A percentile compares a stretch with the other conserved stretches of the same genome.
phyloP scores from a whole-genome alignment of 2,888 invertebrate species.

The Drosophila antonietae region DNA sequence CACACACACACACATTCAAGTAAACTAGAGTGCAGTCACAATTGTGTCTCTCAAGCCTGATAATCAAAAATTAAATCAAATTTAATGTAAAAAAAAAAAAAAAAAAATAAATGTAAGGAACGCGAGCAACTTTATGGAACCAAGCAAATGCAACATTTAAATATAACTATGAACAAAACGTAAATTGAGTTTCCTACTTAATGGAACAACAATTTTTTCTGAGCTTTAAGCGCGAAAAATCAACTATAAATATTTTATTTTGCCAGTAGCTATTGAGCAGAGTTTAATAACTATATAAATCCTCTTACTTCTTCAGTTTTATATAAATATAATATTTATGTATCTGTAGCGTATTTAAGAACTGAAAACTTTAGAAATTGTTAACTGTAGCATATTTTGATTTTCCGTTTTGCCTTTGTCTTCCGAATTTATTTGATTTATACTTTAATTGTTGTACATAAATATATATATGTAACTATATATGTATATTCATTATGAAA shows the following conservation, averaged over 20 bases:
- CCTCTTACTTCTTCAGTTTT: slow-evolving; percentile 19
- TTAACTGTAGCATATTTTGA: slow-evolving; percentile 11
- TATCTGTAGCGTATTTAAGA: slow-evolving; percentile 44
- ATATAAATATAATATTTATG: slow-evolving; percentile 31
- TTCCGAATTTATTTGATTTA: slow-evolving; percentile 42
- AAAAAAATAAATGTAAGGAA: slow-evolving; percentile 21
- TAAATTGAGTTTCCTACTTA: slow-evolving; percentile 34
- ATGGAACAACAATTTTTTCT: slow-evolving; percentile 46
- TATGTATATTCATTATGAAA: slow-evolving; percentile 32
- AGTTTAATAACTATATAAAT: slow-evolving; percentile 48
- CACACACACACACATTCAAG: slow-evolving; percentile 5
- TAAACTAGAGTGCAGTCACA: slow-evolving; percentile 7
- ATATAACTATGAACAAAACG: slow-evolving; percentile 29
- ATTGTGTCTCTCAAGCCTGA: slow-evolving; percentile 65
- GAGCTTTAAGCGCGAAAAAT: slow-evolving; percentile 45
- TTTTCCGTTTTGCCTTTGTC: slow-evolving; percentile 53
- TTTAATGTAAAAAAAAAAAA: slow-evolving; percentile 71
- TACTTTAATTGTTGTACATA: slow-evolving; percentile 9
- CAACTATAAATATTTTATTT: slow-evolving; percentile 23
- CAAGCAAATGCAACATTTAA: slow-evolving; percentile 54
- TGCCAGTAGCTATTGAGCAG: slow-evolving; percentile 44
- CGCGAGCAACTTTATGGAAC: slow-evolving; percentile 67
- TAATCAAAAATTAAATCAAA: slow-evolving; percentile 83
- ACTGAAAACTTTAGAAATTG: slow-evolving; percentile 23
- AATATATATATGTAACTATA: slow-evolving; percentile 9